phyloP scores from a whole-genome alignment of 2,888 invertebrate species.

The Archaeoteleia sp. region DNA sequence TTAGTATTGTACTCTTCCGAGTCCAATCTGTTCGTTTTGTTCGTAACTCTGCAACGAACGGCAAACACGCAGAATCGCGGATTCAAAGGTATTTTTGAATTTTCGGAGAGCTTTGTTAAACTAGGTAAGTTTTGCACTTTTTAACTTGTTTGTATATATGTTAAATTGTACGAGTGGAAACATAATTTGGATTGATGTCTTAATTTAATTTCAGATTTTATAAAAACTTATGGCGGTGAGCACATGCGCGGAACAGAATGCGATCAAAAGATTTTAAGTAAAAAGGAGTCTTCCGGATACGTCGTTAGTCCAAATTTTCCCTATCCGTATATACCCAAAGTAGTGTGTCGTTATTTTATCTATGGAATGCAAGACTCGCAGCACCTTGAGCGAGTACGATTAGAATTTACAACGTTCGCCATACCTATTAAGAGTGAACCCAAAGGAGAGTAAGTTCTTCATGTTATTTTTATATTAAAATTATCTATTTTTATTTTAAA shows the following conservation, averaged over 20 bases:
- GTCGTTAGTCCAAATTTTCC: conserved; percentile 98
- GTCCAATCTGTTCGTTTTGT: conserved; percentile 91
- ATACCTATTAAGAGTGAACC: conserved; percentile 87
- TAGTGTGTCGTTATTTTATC: conserved; percentile 98
- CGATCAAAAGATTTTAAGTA: conserved; percentile 97
- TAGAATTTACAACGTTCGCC: conserved; percentile 92
- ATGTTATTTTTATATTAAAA: too few relatives aligned
- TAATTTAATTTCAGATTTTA: conserved; percentile 83
- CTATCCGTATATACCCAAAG: conserved; percentile 94
- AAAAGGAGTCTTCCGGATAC: conserved; percentile 92
- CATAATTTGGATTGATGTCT: too few relatives aligned
- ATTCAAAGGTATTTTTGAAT: conserved; percentile 98
- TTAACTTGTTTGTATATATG: too few relatives aligned
- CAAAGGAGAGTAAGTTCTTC: conserved; percentile 87
- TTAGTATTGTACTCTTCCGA: conserved; percentile 96
- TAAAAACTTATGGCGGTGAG: conserved; percentile 93
- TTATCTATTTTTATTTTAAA: too few relatives aligned
- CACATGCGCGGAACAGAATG: conserved; percentile 98
- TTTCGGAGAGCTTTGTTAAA: conserved; percentile 98
- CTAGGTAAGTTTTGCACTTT: conserved; percentile 82
- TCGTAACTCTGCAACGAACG: conserved; percentile 92
- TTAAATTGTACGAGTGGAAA: too few relatives aligned
- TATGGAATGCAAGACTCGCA: conserved; percentile 98
- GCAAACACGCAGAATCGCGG: conserved; percentile 98
- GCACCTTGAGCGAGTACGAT: conserved; percentile 93